Conservation (phyloP, 2,888 invertebrate species). For the Ophion costatus region DNA sequence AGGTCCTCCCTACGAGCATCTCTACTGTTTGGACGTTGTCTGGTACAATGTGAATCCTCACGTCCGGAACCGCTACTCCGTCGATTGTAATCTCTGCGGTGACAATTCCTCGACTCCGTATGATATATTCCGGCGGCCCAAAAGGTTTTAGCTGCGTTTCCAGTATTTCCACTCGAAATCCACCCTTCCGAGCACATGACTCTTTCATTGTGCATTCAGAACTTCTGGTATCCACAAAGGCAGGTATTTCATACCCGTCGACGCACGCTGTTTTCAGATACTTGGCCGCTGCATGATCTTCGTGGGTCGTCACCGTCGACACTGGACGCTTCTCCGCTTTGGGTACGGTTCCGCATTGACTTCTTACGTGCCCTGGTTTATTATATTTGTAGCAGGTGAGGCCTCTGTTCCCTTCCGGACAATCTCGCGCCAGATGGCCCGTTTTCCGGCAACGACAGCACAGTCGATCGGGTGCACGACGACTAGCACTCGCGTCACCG, state of each 20-base stretch:
- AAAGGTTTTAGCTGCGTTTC: no score
- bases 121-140: no score
- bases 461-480: no score
- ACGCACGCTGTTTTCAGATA: not conserved
- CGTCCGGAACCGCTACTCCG: no score
- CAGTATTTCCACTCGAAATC: not conserved
- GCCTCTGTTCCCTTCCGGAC: not conserved
- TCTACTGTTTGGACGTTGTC: slow-evolving; percentile 21
- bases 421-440: slow-evolving; percentile 6
- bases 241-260: not conserved
- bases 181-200: not conserved
- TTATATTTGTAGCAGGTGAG: not conserved
- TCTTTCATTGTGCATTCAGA: slow-evolving; percentile 37
- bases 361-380: not conserved
- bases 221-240: slow-evolving; percentile 22
- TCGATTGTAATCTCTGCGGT: no score
- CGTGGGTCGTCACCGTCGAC: not conserved
- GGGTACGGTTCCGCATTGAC: not conserved
- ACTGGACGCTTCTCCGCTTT: not conserved
- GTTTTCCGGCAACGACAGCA: slow-evolving; percentile 22
- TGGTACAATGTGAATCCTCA: not conserved
- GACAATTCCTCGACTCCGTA: no score
- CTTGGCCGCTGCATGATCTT: not conserved
- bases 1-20: slow-evolving; percentile 18
- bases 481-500: no score